A percentile compares a stretch with the other conserved stretches of the same genome.
phyloP scores from a whole-genome alignment of 2,113 vertebrate species.

The Rhinogobius similis region DNA sequence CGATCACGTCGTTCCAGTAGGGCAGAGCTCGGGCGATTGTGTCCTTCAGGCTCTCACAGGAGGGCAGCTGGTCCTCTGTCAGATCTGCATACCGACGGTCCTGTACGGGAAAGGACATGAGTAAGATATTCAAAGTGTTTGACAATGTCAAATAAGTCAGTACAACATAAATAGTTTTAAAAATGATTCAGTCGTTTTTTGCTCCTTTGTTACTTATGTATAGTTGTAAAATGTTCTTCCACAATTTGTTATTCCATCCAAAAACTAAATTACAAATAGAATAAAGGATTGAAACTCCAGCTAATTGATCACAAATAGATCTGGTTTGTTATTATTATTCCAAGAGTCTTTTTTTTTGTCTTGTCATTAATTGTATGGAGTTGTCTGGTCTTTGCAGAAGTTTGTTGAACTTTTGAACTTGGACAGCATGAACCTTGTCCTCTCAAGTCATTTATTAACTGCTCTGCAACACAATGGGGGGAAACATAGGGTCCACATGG shows the following conservation, averaged over 20 bases:
- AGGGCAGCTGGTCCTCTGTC: constrained; percentile 81
- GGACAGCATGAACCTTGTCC: constrained; percentile 17
- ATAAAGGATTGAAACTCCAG: too few relatives aligned
- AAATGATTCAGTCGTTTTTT: too few relatives aligned
- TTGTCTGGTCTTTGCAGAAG: background rate
- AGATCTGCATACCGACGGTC: constrained; percentile 86
- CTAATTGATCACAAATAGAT: too few relatives aligned
- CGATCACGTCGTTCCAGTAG: constrained; percentile 89
- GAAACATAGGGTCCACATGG: constrained; percentile 19
- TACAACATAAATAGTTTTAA: too few relatives aligned
- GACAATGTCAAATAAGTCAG: too few relatives aligned
- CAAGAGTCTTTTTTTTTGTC: background rate
- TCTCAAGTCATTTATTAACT: constrained; percentile 65
- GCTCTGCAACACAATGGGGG: constrained; percentile 27
- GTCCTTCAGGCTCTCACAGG: constrained; percentile 90
- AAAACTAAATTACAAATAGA: too few relatives aligned
- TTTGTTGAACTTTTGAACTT: constrained; percentile 60
- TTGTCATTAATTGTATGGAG: background rate
- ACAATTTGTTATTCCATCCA: too few relatives aligned
- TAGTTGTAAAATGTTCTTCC: too few relatives aligned
- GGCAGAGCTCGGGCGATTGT: constrained; percentile 90
- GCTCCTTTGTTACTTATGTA: too few relatives aligned
- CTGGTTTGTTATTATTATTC: too few relatives aligned
- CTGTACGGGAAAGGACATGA: constrained; percentile 48
- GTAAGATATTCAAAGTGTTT: too few relatives aligned